phyloP scores from a whole-genome alignment of 37 sponge, comb jelly and placozoan species.

The Bolinopsis microptera region DNA sequence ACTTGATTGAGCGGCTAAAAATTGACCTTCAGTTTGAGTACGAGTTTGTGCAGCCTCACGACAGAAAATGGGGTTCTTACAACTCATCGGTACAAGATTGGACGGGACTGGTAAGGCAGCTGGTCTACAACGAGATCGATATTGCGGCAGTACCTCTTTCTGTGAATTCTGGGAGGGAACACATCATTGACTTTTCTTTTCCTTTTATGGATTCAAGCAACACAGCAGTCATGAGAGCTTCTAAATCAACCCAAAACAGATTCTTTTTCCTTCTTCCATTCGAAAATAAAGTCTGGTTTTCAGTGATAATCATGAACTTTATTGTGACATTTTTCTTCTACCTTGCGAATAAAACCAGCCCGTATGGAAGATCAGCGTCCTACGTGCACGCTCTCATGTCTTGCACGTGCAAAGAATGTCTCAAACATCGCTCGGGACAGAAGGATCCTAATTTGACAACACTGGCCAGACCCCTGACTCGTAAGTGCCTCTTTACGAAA shows the following conservation, averaged over 20 bases:
- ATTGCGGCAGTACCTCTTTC: background rate
- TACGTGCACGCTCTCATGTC: background rate
- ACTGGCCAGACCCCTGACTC: background rate
- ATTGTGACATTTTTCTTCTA: slow-evolving; percentile 14
- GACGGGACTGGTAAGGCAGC: slow-evolving; percentile 15
- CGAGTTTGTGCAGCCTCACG: slow-evolving; percentile 4
- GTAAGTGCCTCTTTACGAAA: background rate
- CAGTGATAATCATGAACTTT: slow-evolving; percentile 1
- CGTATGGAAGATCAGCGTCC: background rate
- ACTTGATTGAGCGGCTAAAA: background rate
- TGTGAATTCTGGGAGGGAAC: background rate
- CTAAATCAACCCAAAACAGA: background rate
- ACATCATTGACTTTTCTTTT: slow-evolving; percentile 23
- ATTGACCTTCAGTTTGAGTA: background rate
- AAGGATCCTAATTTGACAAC: background rate
- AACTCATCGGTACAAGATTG: background rate
- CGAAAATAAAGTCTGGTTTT: slow-evolving; percentile 23
- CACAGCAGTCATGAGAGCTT: background rate
- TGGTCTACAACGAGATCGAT: background rate
- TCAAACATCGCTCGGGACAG: background rate
- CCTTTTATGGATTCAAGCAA: slow-evolving; percentile 13
- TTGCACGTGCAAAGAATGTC: background rate
- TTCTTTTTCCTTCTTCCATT: slow-evolving; percentile 3
- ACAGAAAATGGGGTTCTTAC: background rate
- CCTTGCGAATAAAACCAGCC: background rate